These are phyloP conservation scores for Bos taurus DNA, from an alignment of 2,113 vertebrate species.

Conservation along the genomic window ARS-UCD2.0 NC_037354.1:41227001-41227500, in stretches of 20 bases:
- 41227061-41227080: background rate
- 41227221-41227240: rapidly evolving
- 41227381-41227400: background rate
- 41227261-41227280: background rate
- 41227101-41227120: background rate
- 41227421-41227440: background rate
- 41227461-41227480: background rate
- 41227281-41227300: rapidly evolving
- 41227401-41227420: background rate
- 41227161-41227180: no score
- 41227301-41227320: background rate
- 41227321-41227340: background rate
- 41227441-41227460: background rate
- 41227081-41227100: background rate
- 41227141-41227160: background rate
- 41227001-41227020: background rate
- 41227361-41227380: background rate
- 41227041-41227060: background rate
- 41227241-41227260: rapidly evolving
- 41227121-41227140: background rate
- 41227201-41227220: background rate
- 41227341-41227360: background rate
- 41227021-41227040: background rate
- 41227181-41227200: background rate
- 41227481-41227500: background rate